Evolutionary conservation across 2,888 invertebrate genomes (phyloP).

Genomic region (Julus scanicus): DNA sequence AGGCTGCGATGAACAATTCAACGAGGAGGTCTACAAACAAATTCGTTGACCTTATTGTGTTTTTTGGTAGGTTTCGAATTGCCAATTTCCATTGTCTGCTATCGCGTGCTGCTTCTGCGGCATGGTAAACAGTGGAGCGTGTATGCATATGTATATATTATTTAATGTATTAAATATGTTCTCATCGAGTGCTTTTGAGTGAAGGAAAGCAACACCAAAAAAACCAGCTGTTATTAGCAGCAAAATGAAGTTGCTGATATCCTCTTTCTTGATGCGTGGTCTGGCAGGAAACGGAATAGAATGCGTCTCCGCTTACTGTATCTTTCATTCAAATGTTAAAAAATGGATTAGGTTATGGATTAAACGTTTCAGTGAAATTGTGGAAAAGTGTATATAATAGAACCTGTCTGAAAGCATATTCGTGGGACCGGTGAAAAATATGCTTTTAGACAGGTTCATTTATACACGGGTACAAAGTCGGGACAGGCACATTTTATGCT

Average conservation of each 20-base stretch:
- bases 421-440: no score
- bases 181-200: not conserved
- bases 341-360: no score
- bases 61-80: slow-evolving; percentile 2
- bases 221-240: not conserved
- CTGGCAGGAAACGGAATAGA: no score
- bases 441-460: no score
- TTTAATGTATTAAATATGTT: not conserved
- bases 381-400: no score
- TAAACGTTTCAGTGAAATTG: no score
- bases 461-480: no score
- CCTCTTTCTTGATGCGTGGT: not conserved
- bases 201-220: not conserved
- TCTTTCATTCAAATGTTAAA: no score
- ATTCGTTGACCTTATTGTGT: slow-evolving; percentile 1
- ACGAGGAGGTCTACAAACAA: not conserved
- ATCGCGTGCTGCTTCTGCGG: not conserved
- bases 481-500: no score
- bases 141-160: not conserved
- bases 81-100: not conserved
- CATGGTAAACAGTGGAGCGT: not conserved
- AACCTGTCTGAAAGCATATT: no score
- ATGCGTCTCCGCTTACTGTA: no score
- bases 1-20: not conserved
- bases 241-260: not conserved